Conservation (phyloP, 2,113 vertebrate species). For the Zootoca vivipara region DNA sequence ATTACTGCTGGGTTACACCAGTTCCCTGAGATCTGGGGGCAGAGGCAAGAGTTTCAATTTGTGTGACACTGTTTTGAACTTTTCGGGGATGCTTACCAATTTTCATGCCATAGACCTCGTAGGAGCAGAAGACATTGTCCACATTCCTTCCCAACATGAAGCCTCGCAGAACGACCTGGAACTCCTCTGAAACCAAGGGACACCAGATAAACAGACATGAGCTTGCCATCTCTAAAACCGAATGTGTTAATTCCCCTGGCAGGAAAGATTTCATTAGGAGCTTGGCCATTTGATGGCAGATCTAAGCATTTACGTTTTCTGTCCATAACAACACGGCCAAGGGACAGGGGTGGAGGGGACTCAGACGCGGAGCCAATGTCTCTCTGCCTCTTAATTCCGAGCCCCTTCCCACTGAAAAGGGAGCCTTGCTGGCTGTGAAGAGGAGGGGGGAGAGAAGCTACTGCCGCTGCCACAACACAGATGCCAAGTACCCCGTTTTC, state of each 20-base stretch:
- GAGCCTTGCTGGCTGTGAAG: too few species aligned
- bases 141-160: conserved; percentile 78
- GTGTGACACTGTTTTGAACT: too few species aligned
- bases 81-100: conserved; percentile 77
- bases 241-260: not conserved
- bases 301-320: not conserved
- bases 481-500: too few species aligned
- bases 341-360: not conserved
- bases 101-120: conserved; percentile 80
- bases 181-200: conserved; percentile 82
- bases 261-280: not conserved
- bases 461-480: too few species aligned
- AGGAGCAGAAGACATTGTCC: conserved; percentile 80
- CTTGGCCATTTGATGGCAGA: too few species aligned
- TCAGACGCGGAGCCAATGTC: not conserved
- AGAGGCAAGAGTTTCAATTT: not conserved
- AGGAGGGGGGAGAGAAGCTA: too few species aligned
- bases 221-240: not conserved
- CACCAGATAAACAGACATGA: not conserved
- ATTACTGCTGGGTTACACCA: not conserved
- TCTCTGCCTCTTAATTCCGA: too few species aligned
- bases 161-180: conserved; percentile 88
- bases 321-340: not conserved
- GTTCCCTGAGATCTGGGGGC: not conserved
- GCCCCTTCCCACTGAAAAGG: too few species aligned